Conservation (phyloP, 1,140 invertebrate genomes). For the Vollenhovia emeryi region DNA sequence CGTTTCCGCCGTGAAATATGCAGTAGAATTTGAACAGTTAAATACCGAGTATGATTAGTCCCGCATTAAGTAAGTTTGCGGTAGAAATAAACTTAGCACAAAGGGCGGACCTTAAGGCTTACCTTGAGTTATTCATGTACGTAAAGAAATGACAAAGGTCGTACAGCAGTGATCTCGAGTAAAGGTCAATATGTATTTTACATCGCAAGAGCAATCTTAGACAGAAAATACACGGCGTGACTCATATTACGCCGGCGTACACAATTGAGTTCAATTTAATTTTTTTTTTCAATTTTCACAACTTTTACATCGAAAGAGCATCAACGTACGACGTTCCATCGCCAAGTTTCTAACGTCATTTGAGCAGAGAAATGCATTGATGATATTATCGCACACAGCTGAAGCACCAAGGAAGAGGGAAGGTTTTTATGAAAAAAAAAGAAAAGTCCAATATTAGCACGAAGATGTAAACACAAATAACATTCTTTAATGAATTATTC, state of each 20-base stretch:
- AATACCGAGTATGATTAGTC: background rate
- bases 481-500: background rate
- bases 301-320: background rate
- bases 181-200: slow-evolving; percentile 34
- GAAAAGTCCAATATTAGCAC: background rate
- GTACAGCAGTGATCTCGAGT: slow-evolving; percentile 36
- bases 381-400: background rate
- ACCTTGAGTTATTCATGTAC: slow-evolving; percentile 51
- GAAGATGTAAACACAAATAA: background rate
- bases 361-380: background rate
- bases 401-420: background rate
- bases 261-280: background rate
- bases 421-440: background rate
- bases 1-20: background rate
- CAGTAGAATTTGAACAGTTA: slow-evolving; percentile 3
- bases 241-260: background rate
- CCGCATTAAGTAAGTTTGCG: slow-evolving; percentile 39
- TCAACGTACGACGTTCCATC: background rate
- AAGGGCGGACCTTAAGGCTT: slow-evolving; percentile 38
- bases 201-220: slow-evolving; percentile 31
- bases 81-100: slow-evolving; percentile 32
- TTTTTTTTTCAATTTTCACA: background rate
- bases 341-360: background rate
- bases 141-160: slow-evolving; percentile 57
- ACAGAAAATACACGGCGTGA: slow-evolving; percentile 27